Evolutionary conservation across 2,113 vertebrate genomes (phyloP), one percentile per base, ranked within the genome.

Genomic region (Alces alces): DNA sequence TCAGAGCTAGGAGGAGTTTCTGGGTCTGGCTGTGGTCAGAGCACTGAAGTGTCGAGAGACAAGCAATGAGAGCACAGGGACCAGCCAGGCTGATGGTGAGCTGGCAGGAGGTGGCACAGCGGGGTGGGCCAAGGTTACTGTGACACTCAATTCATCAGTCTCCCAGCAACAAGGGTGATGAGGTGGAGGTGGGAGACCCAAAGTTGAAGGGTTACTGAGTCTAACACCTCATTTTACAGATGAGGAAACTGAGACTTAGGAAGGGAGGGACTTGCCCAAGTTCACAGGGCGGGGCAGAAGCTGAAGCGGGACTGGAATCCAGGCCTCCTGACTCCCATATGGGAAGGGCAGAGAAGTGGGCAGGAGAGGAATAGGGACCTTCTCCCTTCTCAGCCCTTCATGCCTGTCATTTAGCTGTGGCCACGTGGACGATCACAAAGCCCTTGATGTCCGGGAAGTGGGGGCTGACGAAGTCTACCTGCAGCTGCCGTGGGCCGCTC

Each of bases 401-500:
- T 6, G 54, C 25, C 66, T 13, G 11, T 39, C 97, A 98, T 97
- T 95, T 98, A 76, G 82, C 97, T 6, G 85, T 92, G 33, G 96
- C 96, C 92, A 99, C 98, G 0, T 97, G 39, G 55, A 99, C 64
- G 39, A 95, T 93, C 79, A 97, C 97, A 88, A 97, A 98, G 36
- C 98, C 98, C 79, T 98, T 99, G 94, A 98, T 83, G 36, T 98
- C 97, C 0, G 96, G 97, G 92, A 99, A 98, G 39, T 98, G 95
- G 50, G 96, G n/a, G 97, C 98, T 98, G 96, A 98, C 70, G 21
- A 99, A 97, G 93, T 98, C 98, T 83, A 98, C 99, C 97, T 99
- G 99, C 21, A 99, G 98, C 93, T 99, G 99, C 96, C 97, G 98
- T 25, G 61, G 97, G 87, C 99, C 98, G 1, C 98, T 98, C 94